phyloP scores from a whole-genome alignment of 2,113 vertebrate species.

The Cebus imitator region DNA sequence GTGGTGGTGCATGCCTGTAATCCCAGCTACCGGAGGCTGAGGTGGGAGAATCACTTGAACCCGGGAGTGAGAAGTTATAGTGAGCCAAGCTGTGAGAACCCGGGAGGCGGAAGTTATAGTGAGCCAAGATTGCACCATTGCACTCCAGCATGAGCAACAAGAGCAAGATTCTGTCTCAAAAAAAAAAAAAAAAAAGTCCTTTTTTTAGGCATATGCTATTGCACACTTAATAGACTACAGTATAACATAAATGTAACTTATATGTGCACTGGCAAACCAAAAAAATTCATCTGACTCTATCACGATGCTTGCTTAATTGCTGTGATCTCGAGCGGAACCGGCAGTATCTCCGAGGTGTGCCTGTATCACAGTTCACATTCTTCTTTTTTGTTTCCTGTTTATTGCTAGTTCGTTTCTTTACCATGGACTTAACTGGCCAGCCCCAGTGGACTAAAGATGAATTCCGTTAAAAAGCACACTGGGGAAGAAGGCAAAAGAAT shows the following conservation, averaged over 20 bases:
- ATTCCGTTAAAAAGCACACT: neutral
- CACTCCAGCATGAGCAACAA: neutral
- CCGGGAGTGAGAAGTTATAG: neutral
- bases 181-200: neutral
- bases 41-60: neutral
- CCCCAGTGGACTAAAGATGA: neutral
- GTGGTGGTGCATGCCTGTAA: neutral
- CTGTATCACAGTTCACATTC: neutral
- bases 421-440: neutral
- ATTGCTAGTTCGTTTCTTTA: neutral
- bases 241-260: neutral
- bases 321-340: neutral
- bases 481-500: slow-evolving; percentile 22
- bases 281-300: neutral
- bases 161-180: neutral
- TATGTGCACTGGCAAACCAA: neutral
- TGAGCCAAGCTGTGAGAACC: neutral
- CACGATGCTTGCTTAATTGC: neutral
- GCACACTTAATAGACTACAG: neutral
- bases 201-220: neutral
- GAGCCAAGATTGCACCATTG: neutral
- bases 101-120: neutral
- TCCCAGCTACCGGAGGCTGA: neutral
- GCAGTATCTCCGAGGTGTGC: neutral
- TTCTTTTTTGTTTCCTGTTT: neutral